A percentile compares a stretch with the other conserved stretches of the same genome.
phyloP scores from a whole-genome alignment of 2,113 vertebrate genomes.

The Colistium nudipinnis region DNA sequence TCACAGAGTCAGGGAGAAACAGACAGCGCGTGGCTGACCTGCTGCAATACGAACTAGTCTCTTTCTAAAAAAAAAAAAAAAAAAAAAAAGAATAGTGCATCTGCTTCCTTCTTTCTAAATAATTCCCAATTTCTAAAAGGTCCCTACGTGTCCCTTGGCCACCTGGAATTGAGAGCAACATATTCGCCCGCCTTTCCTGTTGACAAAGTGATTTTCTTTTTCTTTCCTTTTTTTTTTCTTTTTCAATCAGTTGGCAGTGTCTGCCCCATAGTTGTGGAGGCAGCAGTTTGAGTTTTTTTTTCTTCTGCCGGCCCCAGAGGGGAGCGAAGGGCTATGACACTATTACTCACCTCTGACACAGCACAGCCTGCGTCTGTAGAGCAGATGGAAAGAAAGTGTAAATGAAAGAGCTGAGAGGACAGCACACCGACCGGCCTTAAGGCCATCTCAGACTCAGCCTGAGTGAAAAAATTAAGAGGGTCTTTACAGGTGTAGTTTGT shows the following conservation, averaged over 20 bases:
- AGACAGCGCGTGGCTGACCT: slow-evolving; percentile 60
- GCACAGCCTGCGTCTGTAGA: slow-evolving; percentile 58
- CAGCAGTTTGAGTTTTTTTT: slow-evolving; percentile 71
- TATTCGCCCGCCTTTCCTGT: slow-evolving; percentile 55
- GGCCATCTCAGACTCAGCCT: slow-evolving; percentile 11
- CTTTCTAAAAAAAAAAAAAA: slow-evolving; percentile 48
- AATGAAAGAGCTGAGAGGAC: slow-evolving; percentile 53
- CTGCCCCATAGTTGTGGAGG: slow-evolving; percentile 52
- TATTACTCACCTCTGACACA: slow-evolving; percentile 77
- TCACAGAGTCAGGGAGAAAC: slow-evolving; percentile 50
- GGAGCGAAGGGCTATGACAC: slow-evolving; percentile 58
- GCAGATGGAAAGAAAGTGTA: slow-evolving; percentile 68
- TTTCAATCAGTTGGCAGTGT: slow-evolving; percentile 35
- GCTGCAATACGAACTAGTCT: slow-evolving; percentile 55
- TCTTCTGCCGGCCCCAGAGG: slow-evolving; percentile 30
- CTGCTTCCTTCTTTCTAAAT: slow-evolving; percentile 43
- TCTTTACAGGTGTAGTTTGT: slow-evolving; percentile 11
- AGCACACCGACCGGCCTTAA: slow-evolving; percentile 44
- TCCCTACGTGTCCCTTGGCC: slow-evolving; percentile 37
- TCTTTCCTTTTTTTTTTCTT: slow-evolving; percentile 39
- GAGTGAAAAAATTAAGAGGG: neutral
- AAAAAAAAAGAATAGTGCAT: too few relatives aligned
- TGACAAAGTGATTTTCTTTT: slow-evolving; percentile 57
- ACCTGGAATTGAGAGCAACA: slow-evolving; percentile 44
- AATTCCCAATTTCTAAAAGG: slow-evolving; percentile 31